Evolutionary conservation across 2,888 invertebrate genomes (phyloP), one percentile per base, ranked within the genome.

Genomic region (Orthonevra nobilis): DNA sequence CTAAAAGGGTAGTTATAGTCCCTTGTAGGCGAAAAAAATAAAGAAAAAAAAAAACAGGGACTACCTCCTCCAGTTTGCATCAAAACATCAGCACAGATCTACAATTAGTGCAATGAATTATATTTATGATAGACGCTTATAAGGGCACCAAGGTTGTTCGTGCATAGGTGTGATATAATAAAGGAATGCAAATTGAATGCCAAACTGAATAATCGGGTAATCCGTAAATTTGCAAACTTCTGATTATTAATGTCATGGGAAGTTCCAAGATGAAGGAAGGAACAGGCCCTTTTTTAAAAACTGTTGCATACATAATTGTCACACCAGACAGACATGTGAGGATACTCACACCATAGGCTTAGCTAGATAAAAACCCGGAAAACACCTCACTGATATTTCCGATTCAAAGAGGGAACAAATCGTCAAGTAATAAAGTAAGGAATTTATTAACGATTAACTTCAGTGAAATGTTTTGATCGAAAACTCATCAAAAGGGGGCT

Each of bases 391-490:
- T n/a, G n/a, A n/a, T n/a, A n/a, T n/a, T n/a, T 46, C 17, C 10
- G n/a, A 26, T 28, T 10, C 10, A 26, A 17, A 5, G 34, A 19
- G 30, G n/a, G 23, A 66, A 46, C 20, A 38, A 56, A 48, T 40
- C 30, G 3, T 12, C 12, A 19, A n/a, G 44, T 44, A 68, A 32
- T 58, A 58, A 58, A 58, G 12, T 38, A 9, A 23, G 9, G 15
- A 68, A 48, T 58, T 68, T 58, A 68, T 68, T 40, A 46, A 14
- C 68, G 38, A 68, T 68, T 68, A 68, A 17, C 15, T 48, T 20
- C 15, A 68, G 56, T 68, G 68, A 58, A 56, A 68, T 58, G 56
- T 68, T 68, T 46, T 68, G 68, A 68, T 56, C n/a, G 38, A 30
- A 68, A 68, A 20, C 15, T 14, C 36, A 66, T 54, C 42, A 12